Evolutionary conservation across 2,888 invertebrate species (phyloP), one percentile per base, ranked within the genome.

Genomic region (Meandrusa payeni): DNA sequence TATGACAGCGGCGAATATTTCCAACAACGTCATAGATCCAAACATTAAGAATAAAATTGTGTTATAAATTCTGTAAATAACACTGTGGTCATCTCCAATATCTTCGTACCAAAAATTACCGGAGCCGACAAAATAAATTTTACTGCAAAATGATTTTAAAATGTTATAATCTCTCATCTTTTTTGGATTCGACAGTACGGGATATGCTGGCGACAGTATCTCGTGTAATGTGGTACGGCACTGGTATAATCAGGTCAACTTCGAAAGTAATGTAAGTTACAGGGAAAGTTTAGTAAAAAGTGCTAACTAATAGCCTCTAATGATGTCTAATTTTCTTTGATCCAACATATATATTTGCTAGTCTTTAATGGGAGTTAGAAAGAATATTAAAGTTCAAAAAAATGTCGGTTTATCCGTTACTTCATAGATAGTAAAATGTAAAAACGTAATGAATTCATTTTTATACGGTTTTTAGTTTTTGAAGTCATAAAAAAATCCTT

Each of bases 51-150:
- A 69, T 46, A 80, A 49, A 22, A 64, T 24, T 29, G 46, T 45
- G 33, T 52, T 66, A 42, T 62, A 71, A 17, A 64, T 31, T 55
- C 58, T 71, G 53, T 85, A 86, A 29, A 56, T 48, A 31, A 74
- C 34, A 39, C 51, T 68, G 39, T 52, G 61, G 48, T 81, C 81
- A 38, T 81, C 52, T 10, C 73, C 69, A 50, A 76, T 59, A 1
- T 71, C 59, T 54, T 79, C 67, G 38, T 67, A 77, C 86, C 86
- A 86, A 52, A 78, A 80, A 55, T 83, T 75, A 2, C 85, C 83
- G 11, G 69, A 59, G n/a, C 86, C 83, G 6, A 71, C 54, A 29
- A 66, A 46, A 54, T 64, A 85, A 51, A 81, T 73, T 46, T 59
- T 68, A 33, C 58, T 49, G 41, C 78, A 80, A 32, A 65, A 63